These are phyloP conservation scores for Mycalesis mineus DNA, from an alignment of 2,888 invertebrate genomes.

Conservation along the genomic window DNA sequence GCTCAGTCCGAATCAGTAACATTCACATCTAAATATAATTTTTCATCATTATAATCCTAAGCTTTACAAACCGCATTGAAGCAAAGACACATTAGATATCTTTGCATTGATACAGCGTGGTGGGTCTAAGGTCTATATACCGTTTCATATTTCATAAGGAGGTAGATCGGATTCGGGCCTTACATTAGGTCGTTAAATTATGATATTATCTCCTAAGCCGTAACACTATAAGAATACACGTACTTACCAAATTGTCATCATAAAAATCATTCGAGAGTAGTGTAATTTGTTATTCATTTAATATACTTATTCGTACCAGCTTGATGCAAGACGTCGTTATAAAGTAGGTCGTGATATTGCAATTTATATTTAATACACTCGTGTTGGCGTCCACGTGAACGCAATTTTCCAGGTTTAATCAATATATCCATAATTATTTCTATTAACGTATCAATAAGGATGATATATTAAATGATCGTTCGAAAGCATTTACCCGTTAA, in stretches of 20 bases:
- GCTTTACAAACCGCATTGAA: too few relatives aligned
- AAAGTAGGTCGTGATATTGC: neutral
- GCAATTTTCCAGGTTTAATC: neutral
- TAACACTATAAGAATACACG: too few relatives aligned
- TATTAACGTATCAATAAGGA: neutral
- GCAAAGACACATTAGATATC: too few relatives aligned
- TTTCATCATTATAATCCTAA: too few relatives aligned
- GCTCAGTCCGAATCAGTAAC: too few relatives aligned
- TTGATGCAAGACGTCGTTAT: slow-evolving; percentile 2
- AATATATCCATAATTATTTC: neutral
- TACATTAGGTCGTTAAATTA: too few relatives aligned
- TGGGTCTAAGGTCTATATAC: too few relatives aligned
- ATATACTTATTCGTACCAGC: neutral
- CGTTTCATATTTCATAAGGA: too few relatives aligned
- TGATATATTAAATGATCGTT: neutral
- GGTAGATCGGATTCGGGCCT: too few relatives aligned
- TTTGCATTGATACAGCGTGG: too few relatives aligned
- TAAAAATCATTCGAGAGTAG: neutral
- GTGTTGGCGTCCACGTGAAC: neutral
- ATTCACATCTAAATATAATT: too few relatives aligned
- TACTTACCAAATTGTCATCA: neutral
- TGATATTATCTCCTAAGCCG: too few relatives aligned
- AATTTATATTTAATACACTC: neutral
- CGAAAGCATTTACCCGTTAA: neutral
- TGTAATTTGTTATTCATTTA: neutral